Base-by-base conservation (phyloP, 2,797 vertebrate genomes). In the Mus minutoides region DNA sequence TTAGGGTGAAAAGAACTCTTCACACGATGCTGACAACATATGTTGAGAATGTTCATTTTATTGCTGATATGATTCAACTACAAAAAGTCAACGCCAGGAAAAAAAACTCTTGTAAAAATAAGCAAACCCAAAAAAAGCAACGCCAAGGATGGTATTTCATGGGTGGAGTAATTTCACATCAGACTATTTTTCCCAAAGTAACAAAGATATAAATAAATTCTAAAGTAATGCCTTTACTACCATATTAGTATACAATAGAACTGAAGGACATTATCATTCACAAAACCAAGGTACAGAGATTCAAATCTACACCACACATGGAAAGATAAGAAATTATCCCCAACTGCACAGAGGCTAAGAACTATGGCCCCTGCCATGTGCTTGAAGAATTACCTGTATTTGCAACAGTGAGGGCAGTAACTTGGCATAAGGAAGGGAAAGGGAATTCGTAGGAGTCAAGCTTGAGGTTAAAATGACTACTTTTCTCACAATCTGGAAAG, bases 121-220 rank as follows among this genome's bases (percentile, higher is more conserved):
- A 96, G 56, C 92, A 97, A 97, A 96, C 90, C 93, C 94, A 94
- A 97, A 96, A 94, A 97, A 94, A 92, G 94, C 82, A 94, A 97
- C 16, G 31, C 88, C 86, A 88, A 85, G 22, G 79, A 92, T 93
- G 94, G 54, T 85, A 95, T 95, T 97, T 96, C 82, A 94, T 29
- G 40, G 91, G 40, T 22, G 87, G 73, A 94, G 75, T 78, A 91
- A 88, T 88, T 97, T 97, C 96, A 96, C 96, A 86, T 92, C 97
- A 91, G 88, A 97, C 37, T 92, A 37, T 94, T 97, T 97, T 97
- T 96, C 92, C 94, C 97, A 94, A 95, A 94, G 92, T 84, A 95
- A 2, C 17, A 34, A 91, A 95, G 96, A 95, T 93, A 97, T 80
- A 98, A 98, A 97, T 97, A 97, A 97, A 97, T 94, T 75, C 56